These are phyloP conservation scores for Hypselothyrea guttata DNA, from an alignment of 2,888 invertebrate genomes.

Conservation along the genomic window DNA sequence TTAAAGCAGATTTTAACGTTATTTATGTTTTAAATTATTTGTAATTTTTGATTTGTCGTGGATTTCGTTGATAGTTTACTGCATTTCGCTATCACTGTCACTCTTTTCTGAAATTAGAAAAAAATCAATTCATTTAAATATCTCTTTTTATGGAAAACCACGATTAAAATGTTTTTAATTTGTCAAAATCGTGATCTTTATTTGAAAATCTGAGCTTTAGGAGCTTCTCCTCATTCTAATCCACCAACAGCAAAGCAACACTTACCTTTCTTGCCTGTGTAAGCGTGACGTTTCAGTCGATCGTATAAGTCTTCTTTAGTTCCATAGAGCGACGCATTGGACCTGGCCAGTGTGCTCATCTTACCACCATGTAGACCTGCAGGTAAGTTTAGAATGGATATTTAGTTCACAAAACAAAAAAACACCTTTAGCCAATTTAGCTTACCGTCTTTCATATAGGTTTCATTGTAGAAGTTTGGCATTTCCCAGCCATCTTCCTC, in stretches of 20 bases:
- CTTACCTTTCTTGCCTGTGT: slow-evolving; percentile 96
- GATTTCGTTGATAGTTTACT: slow-evolving; percentile 84
- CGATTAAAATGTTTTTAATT: background rate
- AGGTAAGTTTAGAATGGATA: background rate
- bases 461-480: slow-evolving; percentile 98
- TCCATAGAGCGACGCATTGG: slow-evolving; percentile 96
- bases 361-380: slow-evolving; percentile 91
- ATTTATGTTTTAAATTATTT: slow-evolving; percentile 34
- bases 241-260: no score
- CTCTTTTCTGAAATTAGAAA: slow-evolving; percentile 89
- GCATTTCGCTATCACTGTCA: slow-evolving; percentile 97
- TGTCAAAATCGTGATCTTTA: no score
- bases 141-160: background rate
- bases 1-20: slow-evolving; percentile 69
- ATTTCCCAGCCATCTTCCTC: slow-evolving; percentile 99
- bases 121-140: background rate
- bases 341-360: slow-evolving; percentile 95
- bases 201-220: no score
- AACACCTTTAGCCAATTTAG: background rate
- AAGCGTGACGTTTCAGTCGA: slow-evolving; percentile 96
- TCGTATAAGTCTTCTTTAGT: slow-evolving; percentile 98
- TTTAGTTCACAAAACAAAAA: background rate
- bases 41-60: slow-evolving; percentile 14
- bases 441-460: slow-evolving; percentile 94
- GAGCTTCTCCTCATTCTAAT: no score